These are phyloP conservation scores for Empis livida DNA, from an alignment of 2,888 invertebrate genomes.

Conservation along the genomic window DNA sequence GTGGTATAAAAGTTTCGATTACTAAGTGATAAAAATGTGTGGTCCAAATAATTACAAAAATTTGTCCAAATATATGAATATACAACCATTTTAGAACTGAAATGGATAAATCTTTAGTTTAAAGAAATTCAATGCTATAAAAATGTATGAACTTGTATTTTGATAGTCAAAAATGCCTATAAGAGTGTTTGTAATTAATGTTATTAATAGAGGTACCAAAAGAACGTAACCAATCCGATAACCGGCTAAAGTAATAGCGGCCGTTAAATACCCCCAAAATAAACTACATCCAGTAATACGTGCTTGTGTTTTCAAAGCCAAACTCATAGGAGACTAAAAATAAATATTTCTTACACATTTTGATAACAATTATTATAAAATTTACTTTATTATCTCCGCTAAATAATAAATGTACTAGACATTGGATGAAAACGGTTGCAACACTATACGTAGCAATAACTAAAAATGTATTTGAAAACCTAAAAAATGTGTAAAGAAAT, in stretches of 20 bases:
- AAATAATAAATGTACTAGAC: constrained; percentile 18
- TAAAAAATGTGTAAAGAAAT: constrained; percentile 6
- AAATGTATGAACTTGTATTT: constrained; percentile 19
- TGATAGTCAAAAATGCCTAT: constrained; percentile 19
- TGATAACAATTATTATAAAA: not conserved
- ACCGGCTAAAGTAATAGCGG: constrained; percentile 21
- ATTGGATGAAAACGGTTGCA: constrained; percentile 20
- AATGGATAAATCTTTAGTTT: not conserved
- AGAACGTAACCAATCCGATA: constrained; percentile 22
- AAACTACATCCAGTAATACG: constrained; percentile 23
- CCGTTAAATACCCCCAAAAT: constrained; percentile 22
- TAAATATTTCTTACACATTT: not conserved
- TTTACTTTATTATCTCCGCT: constrained; percentile 18
- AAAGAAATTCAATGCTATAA: not conserved
- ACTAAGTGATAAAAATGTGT: constrained; percentile 22
- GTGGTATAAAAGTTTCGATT: constrained; percentile 31
- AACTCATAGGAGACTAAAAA: constrained; percentile 21
- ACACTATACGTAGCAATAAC: constrained; percentile 21
- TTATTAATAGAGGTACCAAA: constrained; percentile 19
- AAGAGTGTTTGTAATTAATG: constrained; percentile 17
- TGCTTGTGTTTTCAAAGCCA: constrained; percentile 23
- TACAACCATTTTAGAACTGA: constrained; percentile 24
- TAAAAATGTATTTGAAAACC: constrained; percentile 20
- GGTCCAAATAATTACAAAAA: constrained; percentile 22
- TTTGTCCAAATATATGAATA: constrained; percentile 22